Conservation (phyloP, 2,113 vertebrate species). For the Indicator maculatus region DNA sequence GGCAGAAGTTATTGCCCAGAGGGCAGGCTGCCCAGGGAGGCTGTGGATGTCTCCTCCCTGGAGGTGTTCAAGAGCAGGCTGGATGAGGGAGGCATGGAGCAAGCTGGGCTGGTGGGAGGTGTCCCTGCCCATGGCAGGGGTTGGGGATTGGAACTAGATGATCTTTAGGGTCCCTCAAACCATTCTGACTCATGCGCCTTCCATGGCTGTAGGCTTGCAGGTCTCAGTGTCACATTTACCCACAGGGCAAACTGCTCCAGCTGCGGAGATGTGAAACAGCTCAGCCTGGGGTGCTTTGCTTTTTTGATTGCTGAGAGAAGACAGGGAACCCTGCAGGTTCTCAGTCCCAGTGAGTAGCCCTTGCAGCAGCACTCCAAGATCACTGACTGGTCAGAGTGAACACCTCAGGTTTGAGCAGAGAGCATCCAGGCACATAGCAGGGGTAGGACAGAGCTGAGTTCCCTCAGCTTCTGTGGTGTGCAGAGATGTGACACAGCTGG, state of each 20-base stretch:
- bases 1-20: not conserved
- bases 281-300: not conserved
- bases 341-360: not conserved
- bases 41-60: not conserved
- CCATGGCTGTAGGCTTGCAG: not conserved
- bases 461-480: not conserved
- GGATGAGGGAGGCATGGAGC: not conserved
- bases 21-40: not conserved
- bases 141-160: too few relatives aligned
- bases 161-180: not conserved
- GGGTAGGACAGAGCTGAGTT: not conserved
- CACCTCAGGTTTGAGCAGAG: not conserved
- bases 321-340: not conserved
- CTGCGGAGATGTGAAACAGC: not conserved
- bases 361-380: not conserved
- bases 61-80: not conserved
- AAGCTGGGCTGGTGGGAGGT: not conserved
- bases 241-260: not conserved
- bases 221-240: too few relatives aligned
- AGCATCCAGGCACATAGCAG: not conserved
- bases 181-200: not conserved
- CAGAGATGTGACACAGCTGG: not conserved
- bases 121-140: not conserved
- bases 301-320: accelerated
- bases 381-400: not conserved